Evolutionary conservation across 2,888 invertebrate species (phyloP).

Genomic region (Drosophila histrio): DNA sequence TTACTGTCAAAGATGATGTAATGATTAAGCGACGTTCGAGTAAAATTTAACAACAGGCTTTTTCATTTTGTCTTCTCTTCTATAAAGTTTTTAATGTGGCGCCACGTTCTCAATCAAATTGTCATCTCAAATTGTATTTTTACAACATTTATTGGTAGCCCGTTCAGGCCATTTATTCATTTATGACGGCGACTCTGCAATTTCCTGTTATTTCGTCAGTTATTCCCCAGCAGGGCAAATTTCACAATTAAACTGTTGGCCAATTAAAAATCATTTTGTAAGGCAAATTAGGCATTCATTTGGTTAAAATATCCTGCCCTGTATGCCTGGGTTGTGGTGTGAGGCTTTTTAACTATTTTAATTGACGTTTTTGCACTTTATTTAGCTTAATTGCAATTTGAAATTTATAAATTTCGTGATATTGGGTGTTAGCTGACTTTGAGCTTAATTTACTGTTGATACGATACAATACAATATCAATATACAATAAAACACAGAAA

Average conservation of each 20-base stretch:
- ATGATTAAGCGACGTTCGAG: conserved; percentile 24
- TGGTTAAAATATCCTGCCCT: neutral
- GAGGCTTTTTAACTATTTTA: neutral
- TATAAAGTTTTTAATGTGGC: conserved; percentile 34
- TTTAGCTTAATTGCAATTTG: neutral
- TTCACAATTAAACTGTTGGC: conserved; percentile 21
- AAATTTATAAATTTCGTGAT: neutral
- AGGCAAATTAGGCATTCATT: conserved; percentile 3
- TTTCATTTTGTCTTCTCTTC: conserved; percentile 1
- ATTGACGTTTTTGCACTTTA: neutral
- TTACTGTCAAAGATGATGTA: conserved; percentile 13
- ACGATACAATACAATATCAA: no score
- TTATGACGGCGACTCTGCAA: conserved; percentile 39
- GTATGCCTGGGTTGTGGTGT: neutral
- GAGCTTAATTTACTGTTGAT: no score
- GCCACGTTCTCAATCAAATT: conserved; percentile 26
- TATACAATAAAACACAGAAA: no score
- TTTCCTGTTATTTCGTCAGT: conserved; percentile 28
- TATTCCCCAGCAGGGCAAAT: neutral
- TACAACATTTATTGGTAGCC: neutral
- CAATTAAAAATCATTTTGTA: conserved; percentile 39
- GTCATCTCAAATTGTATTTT: conserved; percentile 17
- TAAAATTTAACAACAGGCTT: conserved; percentile 19
- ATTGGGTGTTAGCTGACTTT: no score
- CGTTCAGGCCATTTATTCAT: conserved; percentile 16